Base-by-base conservation (phyloP, 2,888 invertebrate species). In the Oscheius sp. region DNA sequence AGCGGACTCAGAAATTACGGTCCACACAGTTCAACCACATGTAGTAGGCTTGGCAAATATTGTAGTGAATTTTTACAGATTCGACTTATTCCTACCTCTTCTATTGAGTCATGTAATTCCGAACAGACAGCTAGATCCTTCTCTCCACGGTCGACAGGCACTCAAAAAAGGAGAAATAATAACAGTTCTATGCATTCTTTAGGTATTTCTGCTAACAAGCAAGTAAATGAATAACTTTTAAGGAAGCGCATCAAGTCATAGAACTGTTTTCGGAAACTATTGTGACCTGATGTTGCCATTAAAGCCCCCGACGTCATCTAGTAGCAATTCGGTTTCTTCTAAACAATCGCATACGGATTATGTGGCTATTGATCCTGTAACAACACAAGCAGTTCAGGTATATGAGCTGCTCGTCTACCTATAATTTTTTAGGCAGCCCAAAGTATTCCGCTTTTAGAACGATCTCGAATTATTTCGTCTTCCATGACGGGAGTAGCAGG, bases 91-190 rank as follows among this genome's bases (percentile, higher is more conserved):
- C 72, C 66, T 44, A 66, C 71, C 14, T 73, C 73, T 30, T 75
- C 75, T 8, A 66, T 70, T 47, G 75, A 75, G 50, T 75, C 75
- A 44, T 66, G 73, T 9, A 73, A 73, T 67, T 75, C 75, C 30
- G 67, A 70, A 56, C 67, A 75, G 66, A 75, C 75, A 38, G 67
- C 73, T 0, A 54, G 68, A 26, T 70, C 73, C 30, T 65, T 69
- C 47, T 67, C 70, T 38, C 51, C 45, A 12, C 32, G 54, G 33
- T 32, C 54, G 9, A 54, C n/a, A 17, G 4, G 5, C 4, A 54
- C 33, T 9, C 32, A 36, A 33, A 54, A 1, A 33, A 20, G 17
- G 4, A 59, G 44, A 2, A 59, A 41, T 14, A n/a, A 14, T n/a
- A 14, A 12, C 14, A 41, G 14, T 44, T 59, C 59, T 2, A 14